Percentiles rank a stretch among this genome's conserved stretches.
Conservation (phyloP, 2,797 vertebrate genomes). For the Pampus argenteus region DNA sequence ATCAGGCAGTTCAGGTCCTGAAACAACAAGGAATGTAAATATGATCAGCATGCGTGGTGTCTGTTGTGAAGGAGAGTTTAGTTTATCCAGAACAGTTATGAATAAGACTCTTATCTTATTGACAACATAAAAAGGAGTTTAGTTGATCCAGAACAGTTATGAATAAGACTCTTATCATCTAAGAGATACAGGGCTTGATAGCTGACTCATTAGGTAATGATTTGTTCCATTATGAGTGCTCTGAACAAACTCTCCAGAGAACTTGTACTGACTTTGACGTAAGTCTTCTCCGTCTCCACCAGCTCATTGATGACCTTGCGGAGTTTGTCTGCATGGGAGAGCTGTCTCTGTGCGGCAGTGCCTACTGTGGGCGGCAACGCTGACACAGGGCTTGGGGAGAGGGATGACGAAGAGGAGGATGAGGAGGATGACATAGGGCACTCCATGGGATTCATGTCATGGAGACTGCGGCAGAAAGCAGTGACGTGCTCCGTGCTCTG, state of each 20-base stretch:
- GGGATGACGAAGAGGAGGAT: constrained; percentile 82
- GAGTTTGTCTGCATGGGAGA: constrained; percentile 96
- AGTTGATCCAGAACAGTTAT: neutral
- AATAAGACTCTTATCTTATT: neutral
- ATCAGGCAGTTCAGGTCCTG: constrained; percentile 96
- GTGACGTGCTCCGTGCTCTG: constrained; percentile 92
- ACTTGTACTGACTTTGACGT: constrained; percentile 89
- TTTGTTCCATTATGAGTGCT: neutral
- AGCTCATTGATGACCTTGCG: constrained; percentile 97
- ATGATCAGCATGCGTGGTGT: too few species aligned
- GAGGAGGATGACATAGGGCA: constrained; percentile 77
- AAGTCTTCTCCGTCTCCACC: constrained; percentile 96
- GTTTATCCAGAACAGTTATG: neutral
- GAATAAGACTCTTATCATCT: neutral
- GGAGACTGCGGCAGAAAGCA: constrained; percentile 90
- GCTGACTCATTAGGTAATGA: neutral
- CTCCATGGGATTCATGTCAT: constrained; percentile 91
- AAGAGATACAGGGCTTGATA: neutral
- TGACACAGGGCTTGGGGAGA: constrained; percentile 89
- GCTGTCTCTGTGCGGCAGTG: constrained; percentile 87
- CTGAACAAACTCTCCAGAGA: neutral
- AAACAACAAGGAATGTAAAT: constrained; percentile 15
- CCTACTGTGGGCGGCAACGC: constrained; percentile 78
- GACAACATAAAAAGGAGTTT: neutral
- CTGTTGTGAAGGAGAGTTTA: too few species aligned